These are phyloP conservation scores for Hippocampus kuda DNA, from an alignment of 2,797 vertebrate genomes.

Conservation along the genomic window DNA sequence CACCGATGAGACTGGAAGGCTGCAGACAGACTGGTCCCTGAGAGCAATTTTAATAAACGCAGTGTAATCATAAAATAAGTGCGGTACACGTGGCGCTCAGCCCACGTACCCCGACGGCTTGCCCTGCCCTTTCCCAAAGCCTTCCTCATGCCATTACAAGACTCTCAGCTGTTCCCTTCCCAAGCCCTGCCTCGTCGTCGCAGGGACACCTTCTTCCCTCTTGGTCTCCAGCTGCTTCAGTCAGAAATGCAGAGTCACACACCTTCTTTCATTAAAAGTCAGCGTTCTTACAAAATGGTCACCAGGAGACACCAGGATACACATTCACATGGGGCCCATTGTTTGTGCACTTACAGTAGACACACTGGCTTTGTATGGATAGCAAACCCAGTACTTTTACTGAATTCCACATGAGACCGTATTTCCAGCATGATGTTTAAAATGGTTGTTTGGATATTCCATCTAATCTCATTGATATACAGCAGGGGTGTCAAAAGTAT, in stretches of 20 bases:
- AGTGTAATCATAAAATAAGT: conserved; percentile 28
- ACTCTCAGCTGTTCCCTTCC: conserved; percentile 18
- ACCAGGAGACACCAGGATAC: not conserved
- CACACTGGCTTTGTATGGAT: not conserved
- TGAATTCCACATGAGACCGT: not conserved
- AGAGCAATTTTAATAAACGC: conserved; percentile 16
- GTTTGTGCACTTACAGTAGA: not conserved
- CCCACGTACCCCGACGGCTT: conserved; percentile 27
- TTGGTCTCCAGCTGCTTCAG: conserved; percentile 18
- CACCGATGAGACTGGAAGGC: conserved; percentile 10
- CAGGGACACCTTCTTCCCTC: conserved; percentile 2
- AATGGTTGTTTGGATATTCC: not conserved
- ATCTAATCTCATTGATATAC: not conserved
- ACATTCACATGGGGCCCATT: not conserved
- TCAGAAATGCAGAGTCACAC: not conserved
- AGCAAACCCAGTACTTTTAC: not conserved
- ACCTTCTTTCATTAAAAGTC: conserved; percentile 10
- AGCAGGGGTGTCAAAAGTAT: no score
- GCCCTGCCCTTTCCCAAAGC: conserved; percentile 26
- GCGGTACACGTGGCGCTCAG: conserved; percentile 8
- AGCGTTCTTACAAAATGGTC: conserved; percentile 2
- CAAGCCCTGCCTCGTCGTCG: conserved; percentile 1
- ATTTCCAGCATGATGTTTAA: not conserved
- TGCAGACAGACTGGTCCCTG: conserved; percentile 12
- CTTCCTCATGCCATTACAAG: conserved; percentile 17